Evolutionary conservation across 2,888 invertebrate species (phyloP).

Genomic region (Palloptera scutellata): DNA sequence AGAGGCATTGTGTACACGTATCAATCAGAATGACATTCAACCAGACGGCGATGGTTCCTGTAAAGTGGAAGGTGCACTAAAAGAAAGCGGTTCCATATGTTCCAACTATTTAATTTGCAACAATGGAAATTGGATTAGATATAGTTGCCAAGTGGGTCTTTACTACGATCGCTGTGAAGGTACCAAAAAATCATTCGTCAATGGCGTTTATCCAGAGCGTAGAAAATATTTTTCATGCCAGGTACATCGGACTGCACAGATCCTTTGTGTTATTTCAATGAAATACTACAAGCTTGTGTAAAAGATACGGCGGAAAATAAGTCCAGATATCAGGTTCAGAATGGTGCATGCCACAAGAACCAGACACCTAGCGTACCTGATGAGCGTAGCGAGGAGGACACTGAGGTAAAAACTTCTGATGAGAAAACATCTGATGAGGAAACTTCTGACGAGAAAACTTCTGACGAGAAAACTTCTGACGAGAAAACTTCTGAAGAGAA

Average conservation of each 20-base stretch:
- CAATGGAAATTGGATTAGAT: conserved; percentile 20
- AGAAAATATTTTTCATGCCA: conserved; percentile 34
- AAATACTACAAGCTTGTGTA: conserved; percentile 39
- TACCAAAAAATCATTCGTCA: conserved; percentile 40
- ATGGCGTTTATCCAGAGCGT: conserved; percentile 39
- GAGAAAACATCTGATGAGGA: too few species aligned
- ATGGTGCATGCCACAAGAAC: conserved; percentile 33
- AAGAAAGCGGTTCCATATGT: conserved; percentile 30
- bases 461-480: too few species aligned
- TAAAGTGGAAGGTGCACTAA: neutral
- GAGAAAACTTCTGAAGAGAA: too few species aligned
- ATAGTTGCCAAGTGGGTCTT: conserved; percentile 24
- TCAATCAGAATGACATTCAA: conserved; percentile 26
- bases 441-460: too few species aligned
- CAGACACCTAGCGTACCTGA: too few species aligned
- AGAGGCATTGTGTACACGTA: conserved; percentile 37
- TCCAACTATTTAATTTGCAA: conserved; percentile 35
- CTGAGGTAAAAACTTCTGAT: too few species aligned
- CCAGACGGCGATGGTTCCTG: conserved; percentile 18
- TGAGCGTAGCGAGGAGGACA: too few species aligned
- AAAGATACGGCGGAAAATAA: conserved; percentile 35
- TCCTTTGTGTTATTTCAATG: conserved; percentile 46
- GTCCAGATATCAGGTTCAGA: neutral
- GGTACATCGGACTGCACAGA: conserved; percentile 25
- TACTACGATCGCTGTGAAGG: conserved; percentile 44